Base-by-base conservation (phyloP, 2,888 invertebrate species). In the Rugalucina vietnamica region DNA sequence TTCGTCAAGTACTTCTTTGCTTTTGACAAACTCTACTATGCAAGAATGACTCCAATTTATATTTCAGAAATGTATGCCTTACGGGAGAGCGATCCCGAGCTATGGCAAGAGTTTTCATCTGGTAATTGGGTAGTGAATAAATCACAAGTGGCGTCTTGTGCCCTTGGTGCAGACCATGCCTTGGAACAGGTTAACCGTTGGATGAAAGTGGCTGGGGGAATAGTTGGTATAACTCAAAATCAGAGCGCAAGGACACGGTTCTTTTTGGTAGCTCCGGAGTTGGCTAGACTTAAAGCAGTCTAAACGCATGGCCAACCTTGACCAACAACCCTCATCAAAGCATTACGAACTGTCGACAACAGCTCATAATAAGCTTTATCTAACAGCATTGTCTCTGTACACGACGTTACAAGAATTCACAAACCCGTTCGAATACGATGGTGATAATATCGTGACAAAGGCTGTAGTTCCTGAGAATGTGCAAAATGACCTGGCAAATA, bases 81-180 rank as follows among this genome's bases (percentile, higher is more conserved):
- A 4, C 12, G 57, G 49, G 43, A 72, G 18, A 24, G 12, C 5
- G 57, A 65, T n/a, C 54, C 74, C 18, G 39, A 65, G 8, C 32
- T 60, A 21, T 79, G 69, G 43, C 27, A 54, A 12, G 65, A 79
- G 49, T 73, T 79, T 43, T 39, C n/a, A 21, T 29, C 18, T n/a
- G n/a, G n/a, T n/a, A n/a, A n/a, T n/a, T n/a, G n/a, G n/a, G n/a
- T n/a, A n/a, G n/a, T n/a, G n/a, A 27, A 73, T 43, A 79, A 32
- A 43, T 74, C 72, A 29, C n/a, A 24, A n/a, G 49, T 74, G 2
- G 73, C 74, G n/a, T 70, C 37, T 73, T 73, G 73, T 79, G 79
- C 79, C n/a, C 72, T 73, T 1, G 72, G 79, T 2, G 73, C 79
- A 21, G 79, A 79, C 54, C 73, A 79, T 39, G 79, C 73, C 12